Base-by-base conservation (phyloP, 2,113 vertebrate species). In the Nesogale talazaci region DNA sequence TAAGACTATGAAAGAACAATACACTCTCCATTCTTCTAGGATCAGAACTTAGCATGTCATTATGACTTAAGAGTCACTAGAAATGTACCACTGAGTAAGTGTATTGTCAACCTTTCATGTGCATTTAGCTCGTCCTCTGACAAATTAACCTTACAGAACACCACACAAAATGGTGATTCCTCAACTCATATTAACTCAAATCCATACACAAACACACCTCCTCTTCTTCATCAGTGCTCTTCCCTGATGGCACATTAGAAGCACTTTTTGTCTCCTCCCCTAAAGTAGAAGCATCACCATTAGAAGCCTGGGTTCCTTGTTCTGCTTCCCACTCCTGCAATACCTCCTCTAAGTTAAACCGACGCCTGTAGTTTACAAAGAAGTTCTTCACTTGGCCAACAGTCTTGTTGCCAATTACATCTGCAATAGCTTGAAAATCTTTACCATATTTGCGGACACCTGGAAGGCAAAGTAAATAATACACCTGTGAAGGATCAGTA, bases 321-420 rank as follows among this genome's bases (percentile, higher is more conserved):
- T 99, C 99, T 40, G 99, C 99, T 98, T 99, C 99, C 99, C 99
- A 99, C 98, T 99, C 99, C 98, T 99, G 99, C 97, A 99, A 99
- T 97, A 99, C 99, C 98, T 99, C 99, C 98, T 99, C 99, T 98
- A 99, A 98, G 98, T 99, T 99, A 98, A 99, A 99, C 78, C 99
- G 99, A 93, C 99, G 99, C 95, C 99, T 99, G 98, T 99, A 99
- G 98, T 99, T 99, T 97, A 99, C 99, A 96, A 99, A 99, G 98
- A 99, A 99, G 98, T 99, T 99, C 98, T 99, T 99, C 97, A 99
- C 99, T 98, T 99, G 99, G 87, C 99, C 99, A 97, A 99, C 98
- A 95, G 99, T 99, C 98, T 99, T 99, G 98, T 99, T 99, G 86
- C 99, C 99, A 96, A 99, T 99, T 98, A 99, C 99, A 97, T 99